Evolutionary conservation across 1,140 invertebrate species (phyloP), one percentile per base, ranked within the genome.

Genomic region (Aphelinus atriplicis): DNA sequence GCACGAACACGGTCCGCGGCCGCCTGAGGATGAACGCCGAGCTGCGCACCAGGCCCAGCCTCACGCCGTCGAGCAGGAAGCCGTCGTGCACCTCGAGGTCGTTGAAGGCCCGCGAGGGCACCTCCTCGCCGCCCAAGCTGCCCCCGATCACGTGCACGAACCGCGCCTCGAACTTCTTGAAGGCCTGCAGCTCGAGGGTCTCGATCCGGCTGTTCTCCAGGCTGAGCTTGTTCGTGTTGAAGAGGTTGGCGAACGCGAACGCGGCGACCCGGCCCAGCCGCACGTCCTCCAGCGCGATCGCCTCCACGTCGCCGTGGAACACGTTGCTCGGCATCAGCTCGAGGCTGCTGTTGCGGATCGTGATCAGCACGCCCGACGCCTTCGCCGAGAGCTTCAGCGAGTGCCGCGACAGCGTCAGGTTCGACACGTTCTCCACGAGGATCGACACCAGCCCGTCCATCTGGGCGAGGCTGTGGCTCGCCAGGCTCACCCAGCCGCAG

Each of bases 121-220:
- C 73, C 50, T 87, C 80, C 1, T 72, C 58, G 0, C 80, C 80
- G 2, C 86, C 81, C 53, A 93, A 89, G 10, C 85, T 88, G 1
- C 90, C 89, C 1, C 88, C 88, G 48, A 94, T 87, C 50, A 90
- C 84, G 77, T 85, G 83, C 6, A 94, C 87, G 76, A 90, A 91
- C 50, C 90, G 87, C 0, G 93, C 90, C 48, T 91, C 89, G 81
- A 95, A 94, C 83, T 94, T 94, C 74, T 95, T 95, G 79, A 95
- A 94, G 1, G 93, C 91, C 82, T 94, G 93, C 46, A 90, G 89
- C 78, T 94, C 91, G 26, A 94, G 88, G 6, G 85, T 89, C 46
- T 89, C 88, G 42, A 94, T 85, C 1, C 78, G 80, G 69, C 90
- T 90, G 78, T 93, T 88, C 26, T 87, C 81, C 3, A 88, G 76